Evolutionary conservation across 1,140 invertebrate species (phyloP).

Genomic region (Whitmania pigra): DNA sequence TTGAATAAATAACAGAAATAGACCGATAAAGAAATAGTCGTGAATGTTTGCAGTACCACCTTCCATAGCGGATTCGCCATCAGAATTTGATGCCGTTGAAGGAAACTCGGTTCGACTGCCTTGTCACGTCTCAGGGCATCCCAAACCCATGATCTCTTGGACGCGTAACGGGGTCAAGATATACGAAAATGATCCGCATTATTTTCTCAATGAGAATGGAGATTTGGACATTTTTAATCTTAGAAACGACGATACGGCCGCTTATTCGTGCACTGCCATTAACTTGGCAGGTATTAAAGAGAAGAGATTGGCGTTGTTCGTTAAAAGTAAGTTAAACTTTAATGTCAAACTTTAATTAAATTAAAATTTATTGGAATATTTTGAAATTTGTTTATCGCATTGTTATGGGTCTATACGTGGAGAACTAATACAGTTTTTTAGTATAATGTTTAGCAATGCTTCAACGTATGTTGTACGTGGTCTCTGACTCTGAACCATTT

Average conservation of each 20-base stretch:
- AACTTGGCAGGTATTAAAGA: slow-evolving; percentile 36
- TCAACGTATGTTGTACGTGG: no score
- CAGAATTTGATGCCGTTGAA: slow-evolving; percentile 30
- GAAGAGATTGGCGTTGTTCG: slow-evolving; percentile 29
- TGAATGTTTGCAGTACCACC: slow-evolving; percentile 35
- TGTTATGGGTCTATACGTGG: no score
- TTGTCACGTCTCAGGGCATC: slow-evolving; percentile 41
- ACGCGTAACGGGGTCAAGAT: slow-evolving; percentile 37
- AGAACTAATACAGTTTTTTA: no score
- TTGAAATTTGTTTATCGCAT: no score
- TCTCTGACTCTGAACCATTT: no score
- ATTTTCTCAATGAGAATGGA: slow-evolving; percentile 38
- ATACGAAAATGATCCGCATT: slow-evolving; percentile 36
- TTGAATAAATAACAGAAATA: no score
- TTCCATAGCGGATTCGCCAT: slow-evolving; percentile 29
- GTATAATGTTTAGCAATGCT: no score
- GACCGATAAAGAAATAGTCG: no score
- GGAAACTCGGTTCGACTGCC: slow-evolving; percentile 36
- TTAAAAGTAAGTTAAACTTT: slow-evolving; percentile 30
- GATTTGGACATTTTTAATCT: slow-evolving; percentile 42
- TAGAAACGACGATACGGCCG: slow-evolving; percentile 36
- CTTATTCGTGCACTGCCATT: slow-evolving; percentile 38
- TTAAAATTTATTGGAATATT: not conserved
- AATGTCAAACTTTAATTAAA: slow-evolving; percentile 23
- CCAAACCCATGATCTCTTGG: slow-evolving; percentile 37